phyloP scores from a whole-genome alignment of 2,888 invertebrate genomes.

The Heliconius sara region DNA sequence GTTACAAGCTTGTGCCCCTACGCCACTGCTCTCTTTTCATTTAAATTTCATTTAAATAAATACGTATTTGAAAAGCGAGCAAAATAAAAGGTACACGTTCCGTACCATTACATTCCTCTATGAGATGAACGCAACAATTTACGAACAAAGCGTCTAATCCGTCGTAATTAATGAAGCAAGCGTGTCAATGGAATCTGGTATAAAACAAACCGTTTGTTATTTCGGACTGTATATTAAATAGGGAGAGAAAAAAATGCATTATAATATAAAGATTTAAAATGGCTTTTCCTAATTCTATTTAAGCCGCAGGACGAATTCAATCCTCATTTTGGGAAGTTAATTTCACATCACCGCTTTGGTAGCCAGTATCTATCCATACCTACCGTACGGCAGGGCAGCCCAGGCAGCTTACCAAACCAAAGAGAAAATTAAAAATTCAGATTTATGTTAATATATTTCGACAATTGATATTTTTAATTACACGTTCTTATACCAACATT shows the following conservation, averaged over 20 bases:
- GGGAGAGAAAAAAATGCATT: background rate
- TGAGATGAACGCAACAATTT: slow-evolving; percentile 32
- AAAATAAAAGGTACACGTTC: slow-evolving; percentile 17
- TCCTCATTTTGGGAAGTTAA: background rate
- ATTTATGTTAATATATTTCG: background rate
- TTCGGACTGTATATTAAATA: slow-evolving; percentile 20
- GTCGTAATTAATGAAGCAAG: slow-evolving; percentile 36
- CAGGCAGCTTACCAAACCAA: background rate
- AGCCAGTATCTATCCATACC: too few species aligned
- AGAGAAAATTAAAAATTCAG: background rate
- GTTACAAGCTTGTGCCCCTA: too few species aligned
- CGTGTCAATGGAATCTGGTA: slow-evolving; percentile 25
- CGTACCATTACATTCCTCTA: slow-evolving; percentile 30
- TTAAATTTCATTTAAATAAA: background rate
- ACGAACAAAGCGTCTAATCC: slow-evolving; percentile 35
- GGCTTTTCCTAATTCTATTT: background rate
- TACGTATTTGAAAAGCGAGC: background rate
- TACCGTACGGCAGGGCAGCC: too few species aligned
- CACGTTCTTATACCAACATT: background rate
- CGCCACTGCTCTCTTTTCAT: background rate
- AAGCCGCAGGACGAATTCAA: background rate
- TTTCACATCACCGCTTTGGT: background rate
- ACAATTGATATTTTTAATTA: background rate
- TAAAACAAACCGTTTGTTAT: slow-evolving; percentile 26
- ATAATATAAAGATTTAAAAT: background rate